Evolutionary conservation across 2,797 vertebrate genomes (phyloP), one percentile per base, ranked within the genome.

Genomic region (Enteromius trimaculatus): DNA sequence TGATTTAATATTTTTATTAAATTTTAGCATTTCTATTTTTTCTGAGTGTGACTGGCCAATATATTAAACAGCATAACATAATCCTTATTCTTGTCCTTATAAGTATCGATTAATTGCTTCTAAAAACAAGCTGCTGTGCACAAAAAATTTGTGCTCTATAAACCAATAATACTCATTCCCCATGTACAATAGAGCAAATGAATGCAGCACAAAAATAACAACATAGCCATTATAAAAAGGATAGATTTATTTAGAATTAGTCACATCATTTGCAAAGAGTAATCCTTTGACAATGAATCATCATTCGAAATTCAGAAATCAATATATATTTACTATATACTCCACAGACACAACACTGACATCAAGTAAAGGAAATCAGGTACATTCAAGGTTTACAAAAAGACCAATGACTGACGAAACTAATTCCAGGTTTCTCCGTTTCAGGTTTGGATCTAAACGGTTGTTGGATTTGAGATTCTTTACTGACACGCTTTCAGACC

Each of bases 241-340:
- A 70, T 69, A 82, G 34, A 75, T 88, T 89, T 89, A 89, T 87
- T 89, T 79, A 83, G 82, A 88, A 84, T 71, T 58, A 79, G 84
- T 87, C 84, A 84, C 82, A 87, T 70, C 9, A 69, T 87, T 83
- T 71, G n/a, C 81, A 83, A 86, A 83, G 77, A 70, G 53, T 70
- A 80, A 80, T 79, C 81, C 64, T 76, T 83, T 83, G 62, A 86
- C 84, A 87, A 82, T 62, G 66, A 78, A 80, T 68, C 44, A 75
- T 79, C 66, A 86, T 82, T 86, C 11, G 60, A 70, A 78, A 77
- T 42, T 78, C 62, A 84, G 53, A 85, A 86, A 81, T 79, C 26
- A 79, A 68, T 74, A 47, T 65, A 47, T 64, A 29, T 58, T 62
- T 55, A 72, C 60, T 19, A 4, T 77, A 66, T 60, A 80, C 74